phyloP scores from a whole-genome alignment of 2,113 vertebrate species.

The Solea solea region DNA sequence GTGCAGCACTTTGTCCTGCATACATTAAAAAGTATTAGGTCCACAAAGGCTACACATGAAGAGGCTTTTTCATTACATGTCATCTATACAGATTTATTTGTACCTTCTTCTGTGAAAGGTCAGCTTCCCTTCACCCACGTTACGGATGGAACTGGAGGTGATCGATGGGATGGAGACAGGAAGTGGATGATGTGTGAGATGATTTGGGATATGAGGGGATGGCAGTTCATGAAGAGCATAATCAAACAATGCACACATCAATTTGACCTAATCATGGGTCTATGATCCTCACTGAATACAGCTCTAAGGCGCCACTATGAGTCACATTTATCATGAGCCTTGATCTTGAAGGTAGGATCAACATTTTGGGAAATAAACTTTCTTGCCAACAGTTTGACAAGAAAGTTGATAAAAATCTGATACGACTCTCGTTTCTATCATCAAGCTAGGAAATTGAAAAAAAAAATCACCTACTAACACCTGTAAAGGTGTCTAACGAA shows the following conservation, averaged over 20 bases:
- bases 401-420: not conserved
- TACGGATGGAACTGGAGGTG: slow-evolving; percentile 89
- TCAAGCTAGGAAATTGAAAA: not conserved
- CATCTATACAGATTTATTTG: slow-evolving; percentile 44
- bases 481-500: not conserved
- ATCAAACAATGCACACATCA: slow-evolving; percentile 22
- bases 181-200: slow-evolving; percentile 67
- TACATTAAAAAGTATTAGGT: slow-evolving; percentile 20
- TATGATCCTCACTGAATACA: not conserved
- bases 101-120: slow-evolving; percentile 98
- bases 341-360: not conserved
- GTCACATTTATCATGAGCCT: not conserved
- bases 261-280: slow-evolving; percentile 20
- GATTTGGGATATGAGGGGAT: slow-evolving; percentile 37
- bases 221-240: slow-evolving; percentile 30
- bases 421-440: not conserved
- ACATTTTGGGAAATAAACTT: not conserved
- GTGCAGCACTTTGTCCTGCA: slow-evolving; percentile 34
- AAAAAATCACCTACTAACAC: not conserved
- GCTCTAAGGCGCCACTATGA: not conserved
- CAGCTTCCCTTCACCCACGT: slow-evolving; percentile 88
- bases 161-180: slow-evolving; percentile 72
- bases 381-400: not conserved
- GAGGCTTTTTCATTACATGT: slow-evolving; percentile 8
- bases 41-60: slow-evolving; percentile 17